phyloP scores from a whole-genome alignment of 2,113 vertebrate genomes.

The Zeus faber region DNA sequence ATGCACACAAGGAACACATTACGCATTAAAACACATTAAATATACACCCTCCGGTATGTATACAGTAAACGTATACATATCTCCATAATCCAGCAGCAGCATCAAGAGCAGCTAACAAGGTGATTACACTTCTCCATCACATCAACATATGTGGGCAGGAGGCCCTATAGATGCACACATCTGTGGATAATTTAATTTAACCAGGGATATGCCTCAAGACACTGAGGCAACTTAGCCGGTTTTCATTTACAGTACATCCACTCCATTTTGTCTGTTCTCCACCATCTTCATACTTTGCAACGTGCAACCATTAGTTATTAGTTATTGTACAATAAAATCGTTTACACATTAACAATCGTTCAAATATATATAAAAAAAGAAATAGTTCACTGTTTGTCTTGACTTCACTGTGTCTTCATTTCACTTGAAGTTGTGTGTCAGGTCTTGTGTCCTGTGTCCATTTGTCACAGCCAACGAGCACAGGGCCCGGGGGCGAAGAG shows the following conservation, averaged over 20 bases:
- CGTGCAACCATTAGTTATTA: too few relatives aligned
- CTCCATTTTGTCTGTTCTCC: too few relatives aligned
- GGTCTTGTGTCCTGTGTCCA: conserved; percentile 22
- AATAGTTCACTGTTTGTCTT: too few relatives aligned
- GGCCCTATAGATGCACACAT: neutral
- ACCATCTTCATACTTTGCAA: too few relatives aligned
- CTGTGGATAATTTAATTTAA: conserved; percentile 7
- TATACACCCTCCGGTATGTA: too few relatives aligned
- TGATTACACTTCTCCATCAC: conserved; percentile 17
- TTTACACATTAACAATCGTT: too few relatives aligned
- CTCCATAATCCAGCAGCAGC: conserved; percentile 20
- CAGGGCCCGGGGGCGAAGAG: conserved; percentile 3
- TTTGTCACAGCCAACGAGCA: conserved; percentile 19
- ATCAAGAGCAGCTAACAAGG: conserved; percentile 25
- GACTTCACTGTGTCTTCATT: neutral
- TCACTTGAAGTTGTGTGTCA: conserved; percentile 1
- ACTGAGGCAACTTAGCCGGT: neutral
- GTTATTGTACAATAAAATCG: too few relatives aligned
- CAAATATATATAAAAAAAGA: too few relatives aligned
- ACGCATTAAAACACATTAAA: too few relatives aligned
- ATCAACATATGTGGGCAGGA: conserved; percentile 2
- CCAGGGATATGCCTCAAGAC: conserved; percentile 2
- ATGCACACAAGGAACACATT: too few relatives aligned
- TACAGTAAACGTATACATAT: too few relatives aligned
- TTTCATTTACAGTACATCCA: neutral